Base-by-base conservation (phyloP, 2,113 vertebrate genomes). In the Rissa tridactyla region DNA sequence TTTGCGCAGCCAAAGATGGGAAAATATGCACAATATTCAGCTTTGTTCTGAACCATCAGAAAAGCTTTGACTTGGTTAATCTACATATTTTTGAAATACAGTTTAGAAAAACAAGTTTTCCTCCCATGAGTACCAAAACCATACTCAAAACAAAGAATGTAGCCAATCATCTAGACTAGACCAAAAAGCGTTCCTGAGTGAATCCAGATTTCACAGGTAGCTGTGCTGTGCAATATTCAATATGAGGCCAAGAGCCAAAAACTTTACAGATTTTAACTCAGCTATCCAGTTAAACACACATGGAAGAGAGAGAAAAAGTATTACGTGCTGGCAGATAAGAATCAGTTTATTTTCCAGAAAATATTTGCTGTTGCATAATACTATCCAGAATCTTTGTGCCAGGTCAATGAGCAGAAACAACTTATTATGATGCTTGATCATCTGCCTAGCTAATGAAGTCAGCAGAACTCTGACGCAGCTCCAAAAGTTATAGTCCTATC, bases 51-150 rank as follows among this genome's bases (percentile, higher is more conserved):
- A 32, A 55, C 30, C 49, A 3, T 58, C 34, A 52, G n/a, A 81
- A 80, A 77, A 47, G 1, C 15, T 29, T 14, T 0, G 0, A 2
- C 26, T 81, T 65, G 18, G 4, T 5, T 61, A 54, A 65, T 18
- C 1, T 19, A 19, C 6, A 15, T 34, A 40, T 34, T 46, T 69
- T 12, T 60, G 27, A 32, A 72, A 70, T n/a, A 40, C 7, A 60
- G 1, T 19, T 19, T 46, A 49, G 16, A 16, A 54, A 60, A 68
- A 10, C 10, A 62, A 7, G 2, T 12, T 72, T 92, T 49, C 20
- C 76, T 54, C 64, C 42, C 11, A 13, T n/a, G 4, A 79, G 7
- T 21, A 61, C 8, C 36, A 36, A 66, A 82, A 21, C 11, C 26
- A 58, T 54, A 36, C 5, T 54, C 11, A 79, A 92, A 60, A 23